Evolutionary conservation across 2,113 vertebrate genomes (phyloP).

Genomic region (Xiphias gladius): DNA sequence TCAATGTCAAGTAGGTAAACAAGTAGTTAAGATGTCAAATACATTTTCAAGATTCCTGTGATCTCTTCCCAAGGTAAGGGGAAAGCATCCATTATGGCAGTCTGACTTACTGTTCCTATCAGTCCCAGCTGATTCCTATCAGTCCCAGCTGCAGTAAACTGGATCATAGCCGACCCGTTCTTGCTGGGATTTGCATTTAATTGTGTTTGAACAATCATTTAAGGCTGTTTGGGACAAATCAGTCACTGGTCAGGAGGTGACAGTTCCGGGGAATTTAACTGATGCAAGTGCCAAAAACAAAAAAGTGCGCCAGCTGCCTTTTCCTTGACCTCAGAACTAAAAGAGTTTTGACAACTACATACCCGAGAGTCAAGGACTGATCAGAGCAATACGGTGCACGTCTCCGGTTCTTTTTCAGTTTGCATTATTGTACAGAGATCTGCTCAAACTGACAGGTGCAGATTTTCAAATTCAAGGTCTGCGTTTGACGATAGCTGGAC

Average conservation of each 20-base stretch:
- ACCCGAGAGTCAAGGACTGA: slow-evolving; percentile 10
- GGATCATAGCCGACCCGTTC: background rate
- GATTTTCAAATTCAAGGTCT: slow-evolving; percentile 26
- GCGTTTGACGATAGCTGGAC: slow-evolving; percentile 69
- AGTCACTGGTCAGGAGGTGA: background rate
- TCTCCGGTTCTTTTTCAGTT: slow-evolving; percentile 4
- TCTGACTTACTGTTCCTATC: background rate
- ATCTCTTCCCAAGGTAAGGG: background rate
- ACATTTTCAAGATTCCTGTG: slow-evolving; percentile 18
- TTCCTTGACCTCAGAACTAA: slow-evolving; percentile 4
- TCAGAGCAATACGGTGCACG: slow-evolving; percentile 60
- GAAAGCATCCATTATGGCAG: background rate
- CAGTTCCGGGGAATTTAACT: background rate
- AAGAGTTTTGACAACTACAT: background rate
- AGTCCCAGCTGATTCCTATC: background rate
- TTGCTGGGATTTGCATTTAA: slow-evolving; percentile 6
- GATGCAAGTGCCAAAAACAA: slow-evolving; percentile 51
- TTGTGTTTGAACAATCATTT: slow-evolving; percentile 71
- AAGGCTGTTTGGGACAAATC: slow-evolving; percentile 16
- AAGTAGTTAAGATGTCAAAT: background rate
- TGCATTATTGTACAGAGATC: slow-evolving; percentile 10
- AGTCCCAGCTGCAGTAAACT: background rate
- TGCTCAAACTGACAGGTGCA: slow-evolving; percentile 26
- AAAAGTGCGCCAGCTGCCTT: background rate
- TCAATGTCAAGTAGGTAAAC: background rate